Base-by-base conservation (phyloP, 2,888 invertebrate genomes). In the Corbicula japonica region DNA sequence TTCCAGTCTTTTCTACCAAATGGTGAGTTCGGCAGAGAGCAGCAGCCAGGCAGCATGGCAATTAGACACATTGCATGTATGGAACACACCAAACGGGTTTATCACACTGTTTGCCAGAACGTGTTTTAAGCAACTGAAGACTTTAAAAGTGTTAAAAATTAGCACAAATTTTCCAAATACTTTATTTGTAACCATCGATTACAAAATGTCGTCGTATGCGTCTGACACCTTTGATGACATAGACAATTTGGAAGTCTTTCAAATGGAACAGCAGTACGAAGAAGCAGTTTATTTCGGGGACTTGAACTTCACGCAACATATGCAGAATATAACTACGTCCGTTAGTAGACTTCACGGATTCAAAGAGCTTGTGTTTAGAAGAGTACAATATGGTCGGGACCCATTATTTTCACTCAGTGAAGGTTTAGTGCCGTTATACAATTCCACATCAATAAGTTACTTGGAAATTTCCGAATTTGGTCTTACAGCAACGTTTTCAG, bases 401-500 rank as follows among this genome's bases (percentile, higher is more conserved):
- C 30, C 12, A 54, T 18, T 6, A 18, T 54, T 54, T 30, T 54
- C 54, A 32, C 32, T 54, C 4, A 30, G 32, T 3, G 10, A 2
- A 28, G 54, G 32, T 6, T 30, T 54, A 10, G 30, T 32, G 18
- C 54, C 54, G 2, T 32, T 54, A 3, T 6, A 8, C 4, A 15
- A n/a, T 28, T 30, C 54, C 32, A 6, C 10, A 4, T 23, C 30
- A 10, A 54, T 54, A 30, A 18, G 15, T 32, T 54, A 18, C 2
- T 54, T 54, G 4, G 54, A 54, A 12, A 54, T 54, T 18, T 54
- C 54, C 10, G 32, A 10, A 30, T 32, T 32, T 30, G 54, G 54
- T 12, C 12, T 54, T 18, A 54, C 2, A 28, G 32, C 32, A 6
- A 30, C 30, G 2, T 6, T 18, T 5, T 3, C 4, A 12, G 54